Base-by-base conservation (phyloP, 2,888 invertebrate genomes). In the Stenurella melanura region DNA sequence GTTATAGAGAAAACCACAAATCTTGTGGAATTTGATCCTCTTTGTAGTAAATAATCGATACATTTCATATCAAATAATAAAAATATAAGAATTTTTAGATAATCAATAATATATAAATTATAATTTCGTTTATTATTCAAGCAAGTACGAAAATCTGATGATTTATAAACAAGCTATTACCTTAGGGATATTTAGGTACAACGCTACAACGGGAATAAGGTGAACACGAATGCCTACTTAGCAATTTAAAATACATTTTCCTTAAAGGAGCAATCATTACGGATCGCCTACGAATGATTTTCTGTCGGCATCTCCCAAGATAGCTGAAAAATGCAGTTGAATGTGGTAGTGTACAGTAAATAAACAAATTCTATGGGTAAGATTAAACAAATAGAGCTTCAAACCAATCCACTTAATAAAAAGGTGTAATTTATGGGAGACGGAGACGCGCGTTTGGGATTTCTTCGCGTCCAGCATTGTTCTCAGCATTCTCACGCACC, bases 341-440 rank as follows among this genome's bases (percentile, higher is more conserved):
- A 68, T 34, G 21, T 9, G 38, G 34, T 42, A 58, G 19, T 54
- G 54, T 61, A 26, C 42, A 60, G 61, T 21, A 54, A 73, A 66
- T 76, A 61, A 72, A 72, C 72, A 73, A 74, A 78, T 78, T 76
- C 76, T 78, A 57, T 64, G 66, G 67, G 38, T 42, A 57, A 21
- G 38, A 63, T 74, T 74, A 67, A 75, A 78, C 78, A 78, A 79
- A 79, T 79, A 78, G 79, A 64, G 72, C 68, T 67, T 75, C 73
- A 74, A 77, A 73, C 66, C 66, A 76, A 70, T 78, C 76, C 69
- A 60, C 64, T 63, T 58, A 64, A 80, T 76, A 81, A 87, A 86
- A 86, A 85, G 81, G 83, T 81, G 84, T 85, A 85, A 86, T 87
- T 87, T 87, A 85, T 86, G 81, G 80, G 77, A 78, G 83, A 83